Base-by-base conservation (phyloP, 1,140 invertebrate genomes). In the Pemphigus obesinymphae region DNA sequence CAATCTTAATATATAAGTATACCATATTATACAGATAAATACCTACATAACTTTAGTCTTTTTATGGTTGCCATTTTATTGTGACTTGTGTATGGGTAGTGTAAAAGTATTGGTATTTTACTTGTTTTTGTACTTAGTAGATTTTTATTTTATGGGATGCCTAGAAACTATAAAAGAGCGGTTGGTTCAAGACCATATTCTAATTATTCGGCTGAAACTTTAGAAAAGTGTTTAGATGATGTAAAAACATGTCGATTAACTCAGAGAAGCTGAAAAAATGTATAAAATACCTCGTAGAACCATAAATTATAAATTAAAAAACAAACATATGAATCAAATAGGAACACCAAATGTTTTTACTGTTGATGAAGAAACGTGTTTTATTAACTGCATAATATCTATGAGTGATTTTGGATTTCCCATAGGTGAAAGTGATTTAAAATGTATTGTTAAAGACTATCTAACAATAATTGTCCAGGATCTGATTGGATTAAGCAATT, bases 391-490 rank as follows among this genome's bases (percentile, higher is more conserved):
- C 23, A 55, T 55, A n/a, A 55, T 55, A 15, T 55, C 50, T 15
- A 55, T 55, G 50, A 55, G 61, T 34, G 34, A 63, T 31, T 63
- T 7, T 31, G 61, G 29, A 23, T 63, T 63, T 8, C 61, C 29
- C 17, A 7, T 63, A 31, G 61, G 61, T 17, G 31, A 37, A n/a
- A 31, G n/a, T 63, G 61, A 63, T 15, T 31, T 63, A 63, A 63
- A 37, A 63, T 7, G 3, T 31, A 63, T 34, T 34, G 61, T 17
- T 6, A 63, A n/a, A 40, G 6, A n/a, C n/a, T 34, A n/a, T 37
- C 34, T 5, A 31, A 63, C 34, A 75, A 83, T 34, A 83, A 83
- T 82, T 34, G 48, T 20, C 68, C 80, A 31, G 78, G 82, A 34
- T 6, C 29, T 26, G 82, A 83, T 40, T 83, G 34, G 26, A 13